Percentiles rank a stretch among this genome's conserved stretches.
phyloP scores from a whole-genome alignment of 1,140 invertebrate genomes.

The Brachionus plicatilis region DNA sequence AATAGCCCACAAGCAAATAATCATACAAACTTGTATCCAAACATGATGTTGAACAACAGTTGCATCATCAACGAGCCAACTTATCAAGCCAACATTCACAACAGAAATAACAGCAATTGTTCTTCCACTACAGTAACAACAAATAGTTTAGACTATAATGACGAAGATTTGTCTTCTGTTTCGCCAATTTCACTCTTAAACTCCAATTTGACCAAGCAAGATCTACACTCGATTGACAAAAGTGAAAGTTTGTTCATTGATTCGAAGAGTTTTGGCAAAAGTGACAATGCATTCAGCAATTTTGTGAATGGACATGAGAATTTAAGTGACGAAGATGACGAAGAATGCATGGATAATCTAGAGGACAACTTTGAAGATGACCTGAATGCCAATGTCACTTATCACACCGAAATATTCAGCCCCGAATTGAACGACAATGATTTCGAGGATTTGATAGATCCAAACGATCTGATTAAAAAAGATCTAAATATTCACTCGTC shows the following conservation, averaged over 20 bases:
- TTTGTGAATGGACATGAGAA: background rate
- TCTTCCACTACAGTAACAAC: conserved; percentile 1
- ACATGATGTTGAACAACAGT: background rate
- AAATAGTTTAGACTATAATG: background rate
- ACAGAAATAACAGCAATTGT: conserved; percentile 26
- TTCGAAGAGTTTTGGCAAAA: background rate
- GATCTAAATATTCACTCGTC: background rate
- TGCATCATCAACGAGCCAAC: background rate
- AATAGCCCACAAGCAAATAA: too few relatives aligned
- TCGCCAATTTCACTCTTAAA: conserved; percentile 4
- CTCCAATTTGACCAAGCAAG: background rate
- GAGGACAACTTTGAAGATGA: background rate
- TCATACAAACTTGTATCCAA: background rate
- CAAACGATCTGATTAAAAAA: conserved; percentile 1
- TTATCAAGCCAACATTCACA: background rate
- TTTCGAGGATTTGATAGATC: background rate
- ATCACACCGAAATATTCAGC: conserved; percentile 10
- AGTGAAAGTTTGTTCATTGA: background rate
- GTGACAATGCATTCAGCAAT: background rate
- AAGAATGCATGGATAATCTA: background rate
- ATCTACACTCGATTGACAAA: background rate
- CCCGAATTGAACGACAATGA: conserved; percentile 7
- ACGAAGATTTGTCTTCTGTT: conserved; percentile 2
- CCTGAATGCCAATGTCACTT: background rate
- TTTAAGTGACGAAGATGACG: background rate